Base-by-base conservation (phyloP, 2,113 vertebrate species). In the Dendrocopos noguchii region DNA sequence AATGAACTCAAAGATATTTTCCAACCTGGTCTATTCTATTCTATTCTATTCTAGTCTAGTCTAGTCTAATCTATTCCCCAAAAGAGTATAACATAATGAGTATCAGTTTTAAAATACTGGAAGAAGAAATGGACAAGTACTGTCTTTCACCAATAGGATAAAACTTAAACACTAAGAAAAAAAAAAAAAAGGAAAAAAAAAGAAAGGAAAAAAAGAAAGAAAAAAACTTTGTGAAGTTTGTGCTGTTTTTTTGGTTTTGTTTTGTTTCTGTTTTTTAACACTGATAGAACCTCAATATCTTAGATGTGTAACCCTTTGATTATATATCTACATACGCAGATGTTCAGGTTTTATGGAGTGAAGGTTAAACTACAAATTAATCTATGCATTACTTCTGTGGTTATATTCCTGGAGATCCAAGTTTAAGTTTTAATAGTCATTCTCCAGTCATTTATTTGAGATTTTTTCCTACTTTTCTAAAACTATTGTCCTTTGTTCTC, bases 31-130 rank as follows among this genome's bases (percentile, higher is more conserved):
- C 39, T 39, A 12, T 11, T 39, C 39, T 11, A 39, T 39, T 39
- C 39, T 39, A 12, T 11, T 39, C 39, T 11, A 39, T 39, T 39
- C 39, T 11, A 39, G 10, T 39, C 39, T 11, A 39, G 10, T 39
- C 39, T 11, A 39, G 10, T 39, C 39, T 11, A 39, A 11, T 39
- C 25, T 91, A 93, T 94, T 52, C 70, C 21, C 20, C 73, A 24
- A 75, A 90, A 87, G 5, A 47, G 4, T 72, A 16, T 2, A 2
- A 71, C 17, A 55, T 53, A 91, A 87, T 82, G 39, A 79, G 50
- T 84, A 55, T 87, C 75, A 82, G 55, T 89, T 55, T 84, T 59
- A 82, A 94, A 89, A 94, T 89, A 85, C 5, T 80, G 34, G 20
- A 87, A 92, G 72, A 73, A 80, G 55, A 94, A 79, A 68, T 52